Percentiles rank a stretch among this genome's conserved stretches.
phyloP scores from a whole-genome alignment of 1,140 invertebrate species.

The Drosophila nannoptera region DNA sequence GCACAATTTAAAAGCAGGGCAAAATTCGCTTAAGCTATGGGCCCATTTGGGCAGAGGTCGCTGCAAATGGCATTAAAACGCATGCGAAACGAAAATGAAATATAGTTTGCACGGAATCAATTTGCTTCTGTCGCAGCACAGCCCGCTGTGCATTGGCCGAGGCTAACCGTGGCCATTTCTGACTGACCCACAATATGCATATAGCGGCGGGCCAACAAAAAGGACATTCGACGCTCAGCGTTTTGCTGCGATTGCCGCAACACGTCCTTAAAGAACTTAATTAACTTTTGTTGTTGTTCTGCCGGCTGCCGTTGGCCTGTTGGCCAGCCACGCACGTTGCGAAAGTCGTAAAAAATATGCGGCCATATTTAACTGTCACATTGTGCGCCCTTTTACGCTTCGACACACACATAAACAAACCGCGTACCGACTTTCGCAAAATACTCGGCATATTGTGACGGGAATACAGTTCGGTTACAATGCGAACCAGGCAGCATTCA shows the following conservation, averaged over 20 bases:
- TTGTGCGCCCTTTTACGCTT: conserved; percentile 68
- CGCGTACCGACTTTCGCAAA: conserved; percentile 55
- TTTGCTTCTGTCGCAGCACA: conserved; percentile 50
- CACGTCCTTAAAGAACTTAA: conserved; percentile 59
- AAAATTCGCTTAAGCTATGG: not conserved
- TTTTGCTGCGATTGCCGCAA: conserved; percentile 21
- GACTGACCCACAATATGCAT: conserved; percentile 42
- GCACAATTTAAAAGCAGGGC: not conserved
- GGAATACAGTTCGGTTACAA: conserved; percentile 31
- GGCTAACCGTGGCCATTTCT: no score
- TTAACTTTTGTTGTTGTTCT: conserved; percentile 43
- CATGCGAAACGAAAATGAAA: conserved; percentile 56
- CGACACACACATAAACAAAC: conserved; percentile 69
- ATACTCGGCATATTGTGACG: conserved; percentile 64
- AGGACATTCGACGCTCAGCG: conserved; percentile 24
- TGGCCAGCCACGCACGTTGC: conserved; percentile 23
- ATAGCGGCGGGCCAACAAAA: conserved; percentile 13
- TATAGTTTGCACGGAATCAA: conserved; percentile 67
- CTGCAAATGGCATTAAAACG: conserved; percentile 39
- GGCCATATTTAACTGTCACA: conserved; percentile 73
- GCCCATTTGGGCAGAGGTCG: conserved; percentile 2
- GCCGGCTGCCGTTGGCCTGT: not conserved
- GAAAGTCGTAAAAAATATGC: conserved; percentile 58
- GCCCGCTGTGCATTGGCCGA: not conserved
- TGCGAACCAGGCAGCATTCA: conserved; percentile 38